Base-by-base conservation (phyloP, 2,888 invertebrate genomes). In the Ametastegia equiseti region DNA sequence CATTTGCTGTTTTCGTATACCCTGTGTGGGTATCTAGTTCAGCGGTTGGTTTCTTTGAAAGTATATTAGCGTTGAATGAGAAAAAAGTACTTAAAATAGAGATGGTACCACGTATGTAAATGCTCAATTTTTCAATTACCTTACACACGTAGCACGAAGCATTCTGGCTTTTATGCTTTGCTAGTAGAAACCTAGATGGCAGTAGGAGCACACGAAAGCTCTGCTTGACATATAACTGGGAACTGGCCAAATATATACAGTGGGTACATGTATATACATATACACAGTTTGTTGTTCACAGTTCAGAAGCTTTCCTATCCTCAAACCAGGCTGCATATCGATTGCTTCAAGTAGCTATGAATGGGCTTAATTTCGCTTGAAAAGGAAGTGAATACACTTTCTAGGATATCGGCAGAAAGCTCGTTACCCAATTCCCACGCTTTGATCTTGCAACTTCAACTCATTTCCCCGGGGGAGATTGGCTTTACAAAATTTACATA, bases 141-240 rank as follows among this genome's bases (percentile, higher is more conserved):
- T 63, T 63, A 4, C 27, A 63, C 63, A 30, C 33, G 15, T 63
- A 63, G 33, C n/a, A 33, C 63, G 19, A 7, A n/a, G n/a, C 63
- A 63, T 33, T 11, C 5, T 30, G 63, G 1, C 30, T 5, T 63
- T 63, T 63, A 33, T 63, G 9, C 63, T 63, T 63, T 27, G 63
- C n/a, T n/a, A 33, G 13, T 2, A 33, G 4, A 4, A 63, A 63
- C 33, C 30, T 63, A 33, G 30, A 63, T 63, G 63, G 63, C 30
- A 63, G 11, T 63, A 63, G 30, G 6, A 13, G 63, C 63, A n/a
- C 63, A 63, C 63, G 63, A 63, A 63, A 63, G 63, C 63, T 63
- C 33, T 33, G 30, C 30, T 30, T 63, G 63, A 33, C 33, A 63
- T 33, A 63, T 33, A 63, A n/a, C 15, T 15, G 1, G 33, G 13